Percentiles rank a stretch among this genome's conserved stretches.
Conservation (phyloP, 92 coral and sea anemone species). For the Hydrozoanthus gracilis region DNA sequence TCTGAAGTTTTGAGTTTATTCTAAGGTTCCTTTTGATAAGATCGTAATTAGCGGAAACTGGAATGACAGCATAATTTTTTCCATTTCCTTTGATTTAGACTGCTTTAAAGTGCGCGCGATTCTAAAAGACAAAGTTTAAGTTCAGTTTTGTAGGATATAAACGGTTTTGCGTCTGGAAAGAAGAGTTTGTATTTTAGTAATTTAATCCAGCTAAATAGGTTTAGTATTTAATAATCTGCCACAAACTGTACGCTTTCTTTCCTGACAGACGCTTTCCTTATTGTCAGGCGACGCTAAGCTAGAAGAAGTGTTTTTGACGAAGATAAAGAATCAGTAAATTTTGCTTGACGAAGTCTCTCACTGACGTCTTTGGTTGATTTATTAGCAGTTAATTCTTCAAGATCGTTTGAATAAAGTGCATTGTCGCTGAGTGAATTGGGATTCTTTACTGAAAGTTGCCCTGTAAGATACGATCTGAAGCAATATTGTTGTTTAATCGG, state of each 20-base stretch:
- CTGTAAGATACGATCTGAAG: no score
- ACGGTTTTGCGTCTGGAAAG: neutral
- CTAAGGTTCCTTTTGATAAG: neutral
- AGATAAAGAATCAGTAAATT: no score
- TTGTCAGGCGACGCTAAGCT: no score
- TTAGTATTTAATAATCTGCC: neutral
- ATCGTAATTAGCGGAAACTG: slow-evolving; percentile 42
- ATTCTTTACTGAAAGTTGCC: no score
- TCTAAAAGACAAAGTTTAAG: neutral
- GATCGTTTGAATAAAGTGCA: no score
- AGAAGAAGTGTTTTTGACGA: no score
- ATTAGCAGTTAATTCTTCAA: no score
- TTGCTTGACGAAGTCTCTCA: no score
- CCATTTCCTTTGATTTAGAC: slow-evolving; percentile 14
- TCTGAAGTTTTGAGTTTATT: neutral
- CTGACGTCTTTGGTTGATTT: no score
- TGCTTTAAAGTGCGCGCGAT: slow-evolving; percentile 11
- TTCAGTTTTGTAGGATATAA: neutral
- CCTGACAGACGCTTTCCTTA: no score
- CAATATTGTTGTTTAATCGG: no score
- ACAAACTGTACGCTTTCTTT: neutral
- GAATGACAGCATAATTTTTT: slow-evolving; percentile 23
- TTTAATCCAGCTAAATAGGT: neutral
- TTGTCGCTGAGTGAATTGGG: no score
- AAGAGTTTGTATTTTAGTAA: neutral